phyloP scores from a whole-genome alignment of 2,797 vertebrate species.

The Eupleurogrammus muticus region DNA sequence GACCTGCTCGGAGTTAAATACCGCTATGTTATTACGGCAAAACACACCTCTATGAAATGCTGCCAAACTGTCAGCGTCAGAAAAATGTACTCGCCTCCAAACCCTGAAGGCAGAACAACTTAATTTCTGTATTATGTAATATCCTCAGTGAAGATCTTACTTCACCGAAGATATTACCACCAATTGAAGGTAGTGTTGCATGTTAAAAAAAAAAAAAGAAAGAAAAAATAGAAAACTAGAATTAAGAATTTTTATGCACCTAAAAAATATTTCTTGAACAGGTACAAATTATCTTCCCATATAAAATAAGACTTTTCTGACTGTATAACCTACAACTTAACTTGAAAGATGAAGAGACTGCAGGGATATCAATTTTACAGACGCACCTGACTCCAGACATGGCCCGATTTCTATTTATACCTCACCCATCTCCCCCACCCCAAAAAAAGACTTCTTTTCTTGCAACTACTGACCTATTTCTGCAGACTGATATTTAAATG shows the following conservation, averaged over 20 bases:
- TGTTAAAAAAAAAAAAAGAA: too few species aligned
- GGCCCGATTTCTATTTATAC: neutral
- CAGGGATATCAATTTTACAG: neutral
- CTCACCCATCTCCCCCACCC: too few species aligned
- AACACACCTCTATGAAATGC: neutral
- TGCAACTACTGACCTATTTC: neutral
- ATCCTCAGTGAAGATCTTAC: neutral
- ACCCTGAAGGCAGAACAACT: too few species aligned
- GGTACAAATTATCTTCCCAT: neutral
- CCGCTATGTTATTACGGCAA: neutral
- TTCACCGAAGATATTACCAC: neutral
- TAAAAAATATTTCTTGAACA: too few species aligned
- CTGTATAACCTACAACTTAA: neutral
- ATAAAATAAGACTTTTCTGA: neutral
- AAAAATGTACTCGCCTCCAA: neutral
- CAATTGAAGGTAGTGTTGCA: neutral
- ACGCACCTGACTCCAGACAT: neutral
- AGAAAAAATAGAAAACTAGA: too few species aligned
- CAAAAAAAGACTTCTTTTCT: neutral
- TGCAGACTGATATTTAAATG: neutral
- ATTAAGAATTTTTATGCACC: too few species aligned
- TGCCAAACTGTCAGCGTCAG: neutral
- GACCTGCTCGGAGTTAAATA: slow-evolving; percentile 13
- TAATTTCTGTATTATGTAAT: neutral
- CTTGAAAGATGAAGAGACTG: neutral